phyloP scores from a whole-genome alignment of 2,888 invertebrate genomes.

The Acutogordius australiensis region DNA sequence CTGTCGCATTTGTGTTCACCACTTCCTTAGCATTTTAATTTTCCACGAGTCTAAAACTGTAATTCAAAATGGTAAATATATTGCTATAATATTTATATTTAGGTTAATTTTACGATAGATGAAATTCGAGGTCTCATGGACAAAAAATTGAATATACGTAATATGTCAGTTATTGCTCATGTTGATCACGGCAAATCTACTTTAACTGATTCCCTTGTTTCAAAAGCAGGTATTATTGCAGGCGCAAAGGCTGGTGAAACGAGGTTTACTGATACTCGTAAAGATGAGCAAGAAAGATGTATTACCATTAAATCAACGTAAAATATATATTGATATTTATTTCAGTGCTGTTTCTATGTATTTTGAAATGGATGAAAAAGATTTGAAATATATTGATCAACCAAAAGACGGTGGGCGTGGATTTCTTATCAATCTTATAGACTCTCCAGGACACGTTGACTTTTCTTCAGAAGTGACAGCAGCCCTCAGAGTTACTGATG shows the following conservation, averaged over 20 bases:
- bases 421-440: slow-evolving; percentile 97
- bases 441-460: slow-evolving; percentile 99
- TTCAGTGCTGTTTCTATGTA: slow-evolving; percentile 89
- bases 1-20: no score
- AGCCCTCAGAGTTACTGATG: slow-evolving; percentile 95
- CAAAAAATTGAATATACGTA: slow-evolving; percentile 95
- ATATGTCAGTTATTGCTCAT: slow-evolving; percentile 99
- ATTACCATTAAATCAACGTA: slow-evolving; percentile 99
- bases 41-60: no score
- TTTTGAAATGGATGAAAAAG: slow-evolving; percentile 80
- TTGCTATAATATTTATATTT: slow-evolving; percentile 11
- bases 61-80: not conserved
- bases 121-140: slow-evolving; percentile 99
- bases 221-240: slow-evolving; percentile 98
- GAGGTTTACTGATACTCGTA: slow-evolving; percentile 90
- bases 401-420: slow-evolving; percentile 52
- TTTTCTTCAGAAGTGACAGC: slow-evolving; percentile 99
- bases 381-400: slow-evolving; percentile 51
- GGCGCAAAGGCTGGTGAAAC: slow-evolving; percentile 93
- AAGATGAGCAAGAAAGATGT: slow-evolving; percentile 98
- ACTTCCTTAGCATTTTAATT: no score
- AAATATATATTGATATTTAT: slow-evolving; percentile 14
- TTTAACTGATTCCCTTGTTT: slow-evolving; percentile 88
- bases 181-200: slow-evolving; percentile 99
- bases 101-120: slow-evolving; percentile 99